Percentiles rank a stretch among this genome's conserved stretches.
phyloP scores from a whole-genome alignment of 1,140 invertebrate genomes.

The silkworm (Bombyx mori) region DNA sequence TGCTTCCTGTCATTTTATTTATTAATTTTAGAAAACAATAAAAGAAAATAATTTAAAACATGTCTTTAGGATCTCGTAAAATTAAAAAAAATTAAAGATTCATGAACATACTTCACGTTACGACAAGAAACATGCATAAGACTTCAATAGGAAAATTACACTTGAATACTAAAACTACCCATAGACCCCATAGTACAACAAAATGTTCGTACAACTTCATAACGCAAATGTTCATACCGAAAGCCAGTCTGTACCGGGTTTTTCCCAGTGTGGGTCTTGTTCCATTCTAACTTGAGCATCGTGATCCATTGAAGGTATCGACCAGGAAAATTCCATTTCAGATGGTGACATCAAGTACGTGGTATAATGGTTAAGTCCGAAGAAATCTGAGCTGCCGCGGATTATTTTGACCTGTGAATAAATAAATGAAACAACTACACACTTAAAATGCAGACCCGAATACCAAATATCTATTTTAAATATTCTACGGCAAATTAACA shows the following conservation, averaged over 20 bases:
- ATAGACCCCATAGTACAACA: neutral
- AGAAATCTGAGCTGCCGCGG: slow-evolving; percentile 74
- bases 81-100: neutral
- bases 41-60: no score
- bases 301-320: slow-evolving; percentile 65
- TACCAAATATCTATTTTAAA: no score
- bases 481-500: no score
- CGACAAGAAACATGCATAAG: neutral
- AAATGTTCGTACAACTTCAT: no score
- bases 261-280: slow-evolving; percentile 40
- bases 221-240: slow-evolving; percentile 2
- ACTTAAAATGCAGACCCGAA: no score
- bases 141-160: neutral
- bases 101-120: neutral
- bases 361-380: slow-evolving; percentile 76
- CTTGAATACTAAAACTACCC: neutral
- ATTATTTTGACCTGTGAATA: slow-evolving; percentile 57
- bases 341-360: slow-evolving; percentile 52
- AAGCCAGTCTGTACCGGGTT: slow-evolving; percentile 7
- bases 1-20: no score
- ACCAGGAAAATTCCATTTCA: slow-evolving; percentile 31
- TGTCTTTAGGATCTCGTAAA: no score
- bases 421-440: neutral
- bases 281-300: slow-evolving; percentile 66
- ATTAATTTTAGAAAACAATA: no score